Conservation (phyloP, 2,113 vertebrate species). For the Cathartes aura region DNA sequence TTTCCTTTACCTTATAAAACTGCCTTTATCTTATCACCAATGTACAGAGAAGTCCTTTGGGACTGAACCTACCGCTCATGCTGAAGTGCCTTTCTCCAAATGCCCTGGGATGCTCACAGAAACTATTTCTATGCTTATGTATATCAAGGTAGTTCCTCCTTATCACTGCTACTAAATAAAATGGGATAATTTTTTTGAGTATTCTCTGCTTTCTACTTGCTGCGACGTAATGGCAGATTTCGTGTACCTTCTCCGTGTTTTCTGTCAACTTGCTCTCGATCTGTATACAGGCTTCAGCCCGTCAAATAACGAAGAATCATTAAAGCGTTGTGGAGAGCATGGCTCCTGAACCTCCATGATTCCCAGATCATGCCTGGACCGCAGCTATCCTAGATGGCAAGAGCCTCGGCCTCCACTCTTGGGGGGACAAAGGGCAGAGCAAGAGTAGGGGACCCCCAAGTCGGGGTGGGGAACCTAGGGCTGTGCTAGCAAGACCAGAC, state of each 20-base stretch:
- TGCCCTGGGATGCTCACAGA: not conserved
- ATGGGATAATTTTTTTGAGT: not conserved
- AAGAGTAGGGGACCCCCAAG: not conserved
- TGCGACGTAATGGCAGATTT: accelerated
- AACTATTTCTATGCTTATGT: not conserved
- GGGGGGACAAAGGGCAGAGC: not conserved
- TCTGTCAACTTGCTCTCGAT: not conserved
- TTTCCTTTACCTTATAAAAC: not conserved
- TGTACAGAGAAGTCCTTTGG: not conserved
- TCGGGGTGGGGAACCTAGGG: accelerated
- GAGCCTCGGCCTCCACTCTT: accelerated
- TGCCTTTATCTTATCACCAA: not conserved
- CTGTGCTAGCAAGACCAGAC: not conserved
- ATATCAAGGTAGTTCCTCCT: not conserved
- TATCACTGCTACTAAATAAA: not conserved
- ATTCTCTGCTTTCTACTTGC: not conserved
- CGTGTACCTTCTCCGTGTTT: accelerated
- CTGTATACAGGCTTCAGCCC: not conserved
- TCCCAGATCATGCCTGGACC: not conserved
- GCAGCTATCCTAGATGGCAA: not conserved
- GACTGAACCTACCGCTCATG: accelerated
- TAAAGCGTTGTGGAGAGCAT: accelerated
- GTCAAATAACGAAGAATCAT: accelerated
- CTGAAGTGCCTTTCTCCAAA: not conserved
- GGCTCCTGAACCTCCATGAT: not conserved